Evolutionary conservation across 2,797 vertebrate species (phyloP).

Genomic region (Xerus rutilus): DNA sequence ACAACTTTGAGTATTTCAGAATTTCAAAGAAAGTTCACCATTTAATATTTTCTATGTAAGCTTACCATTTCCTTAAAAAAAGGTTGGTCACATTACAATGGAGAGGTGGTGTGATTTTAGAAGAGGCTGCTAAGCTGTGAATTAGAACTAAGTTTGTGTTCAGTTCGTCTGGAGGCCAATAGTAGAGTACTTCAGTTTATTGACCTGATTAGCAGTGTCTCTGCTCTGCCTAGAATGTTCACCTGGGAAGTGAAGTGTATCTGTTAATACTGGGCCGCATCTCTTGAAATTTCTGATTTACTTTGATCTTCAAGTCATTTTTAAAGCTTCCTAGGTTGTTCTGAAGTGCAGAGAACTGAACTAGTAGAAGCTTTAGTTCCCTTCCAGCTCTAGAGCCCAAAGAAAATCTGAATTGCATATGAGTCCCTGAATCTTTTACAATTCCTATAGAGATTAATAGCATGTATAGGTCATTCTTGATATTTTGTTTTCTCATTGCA

Average conservation of each 20-base stretch:
- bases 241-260: neutral
- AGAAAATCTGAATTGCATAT: neutral
- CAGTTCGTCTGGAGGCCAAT: neutral
- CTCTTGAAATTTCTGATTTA: conserved; percentile 17
- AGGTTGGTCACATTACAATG: neutral
- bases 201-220: neutral
- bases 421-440: neutral
- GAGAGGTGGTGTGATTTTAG: neutral
- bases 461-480: conserved; percentile 53
- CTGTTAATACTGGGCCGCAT: neutral
- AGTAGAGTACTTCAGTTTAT: neutral
- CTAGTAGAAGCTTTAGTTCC: neutral
- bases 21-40: neutral
- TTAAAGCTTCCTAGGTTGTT: neutral
- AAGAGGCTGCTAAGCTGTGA: neutral
- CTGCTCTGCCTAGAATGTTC: neutral
- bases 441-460: neutral
- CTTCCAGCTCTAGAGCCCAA: neutral
- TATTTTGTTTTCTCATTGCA: conserved; percentile 80
- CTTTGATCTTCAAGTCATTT: neutral
- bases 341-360: neutral
- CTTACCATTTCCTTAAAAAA: neutral
- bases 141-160: neutral
- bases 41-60: neutral
- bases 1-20: neutral